phyloP scores from a whole-genome alignment of 2,797 vertebrate species.

The Helostoma temminkii region DNA sequence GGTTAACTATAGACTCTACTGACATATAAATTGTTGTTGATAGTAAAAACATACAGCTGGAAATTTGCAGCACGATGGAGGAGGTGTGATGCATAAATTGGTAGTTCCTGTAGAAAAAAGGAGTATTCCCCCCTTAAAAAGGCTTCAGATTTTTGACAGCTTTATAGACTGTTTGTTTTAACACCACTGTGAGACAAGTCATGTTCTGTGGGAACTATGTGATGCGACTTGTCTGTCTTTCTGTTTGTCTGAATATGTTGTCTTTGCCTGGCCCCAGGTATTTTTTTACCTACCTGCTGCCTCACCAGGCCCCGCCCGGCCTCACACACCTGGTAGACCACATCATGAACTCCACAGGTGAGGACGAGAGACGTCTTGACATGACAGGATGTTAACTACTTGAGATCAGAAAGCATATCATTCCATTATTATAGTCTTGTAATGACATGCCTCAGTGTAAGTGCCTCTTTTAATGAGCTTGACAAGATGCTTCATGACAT shows the following conservation, averaged over 20 bases:
- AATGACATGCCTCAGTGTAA: slow-evolving; percentile 53
- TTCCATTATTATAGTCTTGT: slow-evolving; percentile 59
- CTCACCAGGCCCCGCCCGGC: slow-evolving; percentile 89
- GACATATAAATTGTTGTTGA: slow-evolving; percentile 53
- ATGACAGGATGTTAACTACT: slow-evolving; percentile 46
- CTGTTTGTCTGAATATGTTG: slow-evolving; percentile 48
- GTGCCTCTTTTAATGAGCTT: slow-evolving; percentile 57
- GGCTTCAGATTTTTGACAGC: slow-evolving; percentile 55
- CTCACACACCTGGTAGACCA: slow-evolving; percentile 87
- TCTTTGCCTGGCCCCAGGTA: slow-evolving; percentile 84
- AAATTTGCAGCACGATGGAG: slow-evolving; percentile 35
- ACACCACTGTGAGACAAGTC: slow-evolving; percentile 58
- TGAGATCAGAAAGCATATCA: slow-evolving; percentile 60
- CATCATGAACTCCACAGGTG: slow-evolving; percentile 92
- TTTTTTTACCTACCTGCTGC: slow-evolving; percentile 95
- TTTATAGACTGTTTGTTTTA: slow-evolving; percentile 72
- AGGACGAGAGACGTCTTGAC: slow-evolving; percentile 57
- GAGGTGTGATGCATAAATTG: slow-evolving; percentile 53
- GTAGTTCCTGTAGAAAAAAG: slow-evolving; percentile 17
- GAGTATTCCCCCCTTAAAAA: slow-evolving; percentile 30
- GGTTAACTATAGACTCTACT: slow-evolving; percentile 47
- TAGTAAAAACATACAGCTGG: slow-evolving; percentile 45
- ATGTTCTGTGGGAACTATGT: slow-evolving; percentile 61
- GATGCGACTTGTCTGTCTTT: slow-evolving; percentile 63
- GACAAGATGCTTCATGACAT: slow-evolving; percentile 41